Conservation (phyloP, 92 coral and sea anemone genomes). For the Pocillopora grandis region DNA sequence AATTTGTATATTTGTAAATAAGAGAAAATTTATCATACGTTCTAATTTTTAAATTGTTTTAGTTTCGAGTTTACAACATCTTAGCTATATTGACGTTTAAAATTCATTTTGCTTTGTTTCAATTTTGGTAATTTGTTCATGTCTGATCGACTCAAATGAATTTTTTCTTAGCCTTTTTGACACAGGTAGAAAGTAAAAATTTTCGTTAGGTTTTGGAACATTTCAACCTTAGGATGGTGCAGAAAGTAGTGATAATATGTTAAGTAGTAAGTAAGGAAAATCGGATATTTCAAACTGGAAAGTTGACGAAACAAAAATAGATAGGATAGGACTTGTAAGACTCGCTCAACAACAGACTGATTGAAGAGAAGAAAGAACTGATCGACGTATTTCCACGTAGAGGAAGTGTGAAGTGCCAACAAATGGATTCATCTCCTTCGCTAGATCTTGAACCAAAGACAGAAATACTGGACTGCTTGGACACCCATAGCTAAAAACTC, state of each 20-base stretch:
- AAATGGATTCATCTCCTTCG: slow-evolving; percentile 38
- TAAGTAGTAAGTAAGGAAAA: slow-evolving; percentile 1
- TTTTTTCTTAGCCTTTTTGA: not conserved
- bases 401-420: slow-evolving; percentile 29
- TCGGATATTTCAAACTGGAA: slow-evolving; percentile 1
- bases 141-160: not conserved
- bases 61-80: not conserved
- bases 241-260: not conserved
- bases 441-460: slow-evolving; percentile 24
- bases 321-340: slow-evolving; percentile 2
- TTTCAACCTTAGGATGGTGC: not conserved
- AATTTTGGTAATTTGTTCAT: slow-evolving; percentile 22
- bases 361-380: too few relatives aligned
- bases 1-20: slow-evolving; percentile 96
- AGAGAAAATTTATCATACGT: slow-evolving; percentile 51
- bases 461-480: not conserved
- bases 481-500: not conserved
- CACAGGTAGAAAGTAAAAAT: slow-evolving; percentile 3
- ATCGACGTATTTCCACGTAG: not conserved
- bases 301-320: not conserved
- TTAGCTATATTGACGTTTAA: slow-evolving; percentile 16
- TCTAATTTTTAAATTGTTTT: slow-evolving; percentile 40
- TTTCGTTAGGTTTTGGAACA: not conserved
- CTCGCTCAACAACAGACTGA: too few relatives aligned
- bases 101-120: slow-evolving; percentile 31